phyloP scores from a whole-genome alignment of 2,113 vertebrate genomes.

The Rhabdomys dilectus region DNA sequence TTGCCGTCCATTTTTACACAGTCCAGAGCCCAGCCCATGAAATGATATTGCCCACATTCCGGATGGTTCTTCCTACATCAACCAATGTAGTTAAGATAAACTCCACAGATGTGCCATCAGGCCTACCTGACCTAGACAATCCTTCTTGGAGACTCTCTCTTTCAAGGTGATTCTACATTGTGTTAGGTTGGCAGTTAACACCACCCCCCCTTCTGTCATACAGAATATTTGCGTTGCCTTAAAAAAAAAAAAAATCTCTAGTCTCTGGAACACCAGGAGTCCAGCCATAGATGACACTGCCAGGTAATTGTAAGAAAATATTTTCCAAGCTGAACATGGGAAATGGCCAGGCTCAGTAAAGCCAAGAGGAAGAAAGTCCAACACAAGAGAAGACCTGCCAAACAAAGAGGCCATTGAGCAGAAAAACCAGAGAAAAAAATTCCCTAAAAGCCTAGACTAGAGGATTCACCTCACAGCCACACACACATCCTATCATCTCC shows the following conservation, averaged over 20 bases:
- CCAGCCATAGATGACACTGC: not conserved
- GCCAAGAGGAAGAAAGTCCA: conserved; percentile 86
- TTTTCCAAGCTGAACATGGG: conserved; percentile 86
- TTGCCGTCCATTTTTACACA: not conserved
- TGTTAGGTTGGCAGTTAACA: not conserved
- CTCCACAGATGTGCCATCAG: not conserved
- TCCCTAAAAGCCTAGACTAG: conserved; percentile 59
- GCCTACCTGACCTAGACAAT: not conserved
- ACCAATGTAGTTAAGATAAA: not conserved
- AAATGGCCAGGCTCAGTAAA: conserved; percentile 85
- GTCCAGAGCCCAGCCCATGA: not conserved
- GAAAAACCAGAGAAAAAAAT: conserved; percentile 64
- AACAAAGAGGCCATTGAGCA: conserved; percentile 85
- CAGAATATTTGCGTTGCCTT: not conserved
- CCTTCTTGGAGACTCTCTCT: not conserved
- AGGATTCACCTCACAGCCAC: not conserved
- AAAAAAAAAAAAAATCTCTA: not conserved
- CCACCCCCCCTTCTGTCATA: not conserved
- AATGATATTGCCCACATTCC: not conserved
- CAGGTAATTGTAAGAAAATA: conserved; percentile 77
- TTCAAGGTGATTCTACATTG: not conserved
- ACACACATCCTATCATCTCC: not conserved
- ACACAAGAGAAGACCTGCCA: conserved; percentile 86
- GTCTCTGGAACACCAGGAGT: not conserved
- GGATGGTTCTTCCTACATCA: not conserved